Evolutionary conservation across 2,888 invertebrate genomes (phyloP).

Genomic region (Eurytoma californica): DNA sequence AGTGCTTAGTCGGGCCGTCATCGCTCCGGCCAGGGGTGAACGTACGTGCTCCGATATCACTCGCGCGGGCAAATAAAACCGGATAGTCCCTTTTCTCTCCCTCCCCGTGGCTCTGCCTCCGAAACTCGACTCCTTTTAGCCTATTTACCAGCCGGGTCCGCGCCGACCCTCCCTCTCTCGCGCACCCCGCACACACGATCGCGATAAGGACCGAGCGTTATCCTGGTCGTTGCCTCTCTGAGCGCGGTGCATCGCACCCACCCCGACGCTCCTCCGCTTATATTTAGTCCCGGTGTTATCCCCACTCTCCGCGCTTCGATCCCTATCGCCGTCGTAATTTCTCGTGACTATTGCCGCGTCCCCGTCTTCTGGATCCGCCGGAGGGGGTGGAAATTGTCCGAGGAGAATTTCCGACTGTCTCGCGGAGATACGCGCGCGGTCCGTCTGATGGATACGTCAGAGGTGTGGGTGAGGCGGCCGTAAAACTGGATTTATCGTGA

Average conservation of each 20-base stretch:
- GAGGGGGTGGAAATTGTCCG: constrained; percentile 16
- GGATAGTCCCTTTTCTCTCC: too few relatives aligned
- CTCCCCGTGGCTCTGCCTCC: too few relatives aligned
- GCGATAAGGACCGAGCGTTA: constrained; percentile 17
- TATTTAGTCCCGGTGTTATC: neutral
- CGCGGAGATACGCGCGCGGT: too few relatives aligned
- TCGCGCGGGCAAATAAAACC: too few relatives aligned
- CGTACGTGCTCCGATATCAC: too few relatives aligned
- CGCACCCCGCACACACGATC: neutral
- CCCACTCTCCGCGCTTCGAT: constrained; percentile 3
- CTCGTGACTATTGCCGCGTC: constrained; percentile 17
- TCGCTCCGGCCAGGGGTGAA: too few relatives aligned
- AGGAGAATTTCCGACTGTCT: neutral
- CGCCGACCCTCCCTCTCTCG: neutral
- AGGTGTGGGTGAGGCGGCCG: neutral
- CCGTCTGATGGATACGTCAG: neutral
- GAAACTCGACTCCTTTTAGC: constrained; percentile 4
- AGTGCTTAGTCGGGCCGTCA: too few relatives aligned
- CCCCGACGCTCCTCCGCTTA: neutral
- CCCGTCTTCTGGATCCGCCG: neutral
- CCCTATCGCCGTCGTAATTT: constrained; percentile 27
- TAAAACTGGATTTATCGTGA: too few relatives aligned
- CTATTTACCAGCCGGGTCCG: neutral
- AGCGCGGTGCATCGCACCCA: neutral
- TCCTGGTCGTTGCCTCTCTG: neutral